Conservation (phyloP, 2,113 vertebrate species). For the Gobio gobio region DNA sequence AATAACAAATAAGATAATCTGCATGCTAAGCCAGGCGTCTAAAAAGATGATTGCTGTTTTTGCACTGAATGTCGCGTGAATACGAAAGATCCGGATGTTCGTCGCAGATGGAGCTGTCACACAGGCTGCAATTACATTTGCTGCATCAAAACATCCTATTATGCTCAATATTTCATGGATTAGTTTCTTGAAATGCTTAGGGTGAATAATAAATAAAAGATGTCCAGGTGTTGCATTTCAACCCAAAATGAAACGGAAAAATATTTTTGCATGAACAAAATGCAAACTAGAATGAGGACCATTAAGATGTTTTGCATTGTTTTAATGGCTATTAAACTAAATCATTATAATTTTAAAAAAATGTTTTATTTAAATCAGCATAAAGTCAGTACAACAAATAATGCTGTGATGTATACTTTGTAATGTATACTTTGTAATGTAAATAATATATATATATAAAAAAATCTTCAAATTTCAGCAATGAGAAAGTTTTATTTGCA, state of each 20-base stretch:
- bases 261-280: slow-evolving; percentile 1
- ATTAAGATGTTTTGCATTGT: not conserved
- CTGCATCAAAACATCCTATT: not conserved
- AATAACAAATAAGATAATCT: not conserved
- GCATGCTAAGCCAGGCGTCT: not conserved
- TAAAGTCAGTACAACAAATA: not conserved
- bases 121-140: not conserved
- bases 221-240: not conserved
- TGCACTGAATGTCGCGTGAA: not conserved
- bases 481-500: not conserved
- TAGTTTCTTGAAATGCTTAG: not conserved
- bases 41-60: slow-evolving; percentile 8
- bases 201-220: not conserved
- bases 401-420: not conserved
- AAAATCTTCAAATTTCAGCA: not conserved
- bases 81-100: not conserved
- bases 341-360: not conserved
- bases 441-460: not conserved
- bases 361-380: not conserved
- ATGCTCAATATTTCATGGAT: not conserved
- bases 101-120: not conserved
- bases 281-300: too few relatives aligned
- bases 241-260: not conserved
- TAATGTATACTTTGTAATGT: too few relatives aligned
- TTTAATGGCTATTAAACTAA: not conserved